Evolutionary conservation across 2,888 invertebrate genomes (phyloP).

Genomic region (Yponomeuta evonymella): DNA sequence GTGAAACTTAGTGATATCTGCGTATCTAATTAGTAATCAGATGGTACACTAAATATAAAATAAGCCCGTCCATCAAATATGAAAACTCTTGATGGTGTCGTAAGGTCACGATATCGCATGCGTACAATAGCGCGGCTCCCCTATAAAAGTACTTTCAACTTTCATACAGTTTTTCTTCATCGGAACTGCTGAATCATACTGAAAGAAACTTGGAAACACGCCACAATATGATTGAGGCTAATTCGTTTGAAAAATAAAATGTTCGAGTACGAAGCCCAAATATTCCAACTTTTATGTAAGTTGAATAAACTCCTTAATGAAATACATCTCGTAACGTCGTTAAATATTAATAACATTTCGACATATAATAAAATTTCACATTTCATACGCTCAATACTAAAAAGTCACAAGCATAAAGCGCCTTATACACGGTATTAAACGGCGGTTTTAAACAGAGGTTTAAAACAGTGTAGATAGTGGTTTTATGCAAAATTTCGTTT

Average conservation of each 20-base stretch:
- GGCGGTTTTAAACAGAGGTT: no score
- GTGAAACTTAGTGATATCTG: background rate
- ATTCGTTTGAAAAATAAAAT: constrained; percentile 17
- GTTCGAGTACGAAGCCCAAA: background rate
- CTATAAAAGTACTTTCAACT: background rate
- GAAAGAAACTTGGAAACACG: constrained; percentile 31
- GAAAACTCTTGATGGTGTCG: background rate
- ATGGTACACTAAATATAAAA: background rate
- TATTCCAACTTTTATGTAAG: background rate
- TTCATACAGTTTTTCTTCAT: constrained; percentile 13
- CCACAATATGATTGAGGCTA: constrained; percentile 34
- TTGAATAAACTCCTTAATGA: background rate
- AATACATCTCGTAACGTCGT: background rate
- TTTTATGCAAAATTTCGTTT: no score
- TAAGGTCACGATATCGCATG: background rate
- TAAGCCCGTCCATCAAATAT: no score
- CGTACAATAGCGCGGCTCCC: background rate
- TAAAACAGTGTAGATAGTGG: no score
- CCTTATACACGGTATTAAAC: no score
- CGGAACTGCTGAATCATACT: constrained; percentile 15
- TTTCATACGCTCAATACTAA: background rate
- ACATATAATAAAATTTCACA: background rate
- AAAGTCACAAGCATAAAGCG: background rate
- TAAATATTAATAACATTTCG: background rate
- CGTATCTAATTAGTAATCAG: background rate